Evolutionary conservation across 30 jellyfish, hydroid and myxozoan species (phyloP).

Genomic region (Sanderia malayensis): DNA sequence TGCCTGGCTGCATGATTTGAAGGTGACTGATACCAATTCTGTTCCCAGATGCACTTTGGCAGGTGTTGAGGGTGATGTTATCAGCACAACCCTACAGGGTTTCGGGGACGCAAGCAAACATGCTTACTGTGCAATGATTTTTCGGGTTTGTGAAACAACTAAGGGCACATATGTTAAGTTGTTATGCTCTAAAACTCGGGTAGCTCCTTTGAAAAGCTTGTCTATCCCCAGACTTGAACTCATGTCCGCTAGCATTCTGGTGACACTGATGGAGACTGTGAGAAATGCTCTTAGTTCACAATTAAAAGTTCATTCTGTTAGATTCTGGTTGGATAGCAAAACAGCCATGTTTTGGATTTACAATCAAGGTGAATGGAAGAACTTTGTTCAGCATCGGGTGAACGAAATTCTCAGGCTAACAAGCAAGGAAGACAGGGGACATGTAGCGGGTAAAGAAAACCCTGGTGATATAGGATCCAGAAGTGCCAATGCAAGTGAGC

Average conservation of each 20-base stretch:
- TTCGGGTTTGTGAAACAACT: neutral
- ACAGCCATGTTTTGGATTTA: conserved; percentile 53
- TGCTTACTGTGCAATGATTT: conserved; percentile 29
- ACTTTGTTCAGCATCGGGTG: conserved; percentile 54
- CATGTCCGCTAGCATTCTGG: conserved; percentile 50
- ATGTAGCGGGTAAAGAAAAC: conserved; percentile 51
- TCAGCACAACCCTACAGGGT: conserved; percentile 41
- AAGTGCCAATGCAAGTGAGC: conserved; percentile 17
- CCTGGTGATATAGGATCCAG: conserved; percentile 72
- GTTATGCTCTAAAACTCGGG: conserved; percentile 27
- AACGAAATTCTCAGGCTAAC: conserved; percentile 32
- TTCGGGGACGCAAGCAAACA: conserved; percentile 50
- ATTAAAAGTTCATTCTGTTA: conserved; percentile 24
- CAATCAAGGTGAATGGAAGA: conserved; percentile 52
- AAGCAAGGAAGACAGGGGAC: conserved; percentile 52
- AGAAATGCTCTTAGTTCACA: conserved; percentile 24
- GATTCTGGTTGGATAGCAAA: conserved; percentile 56
- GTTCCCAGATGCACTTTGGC: conserved; percentile 20
- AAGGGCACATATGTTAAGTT: conserved; percentile 3
- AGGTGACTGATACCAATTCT: conserved; percentile 1
- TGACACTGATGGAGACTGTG: conserved; percentile 36
- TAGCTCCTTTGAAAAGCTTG: conserved; percentile 50
- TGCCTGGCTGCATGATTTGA: conserved; percentile 36
- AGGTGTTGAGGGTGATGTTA: conserved; percentile 30
- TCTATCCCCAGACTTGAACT: conserved; percentile 50